phyloP scores from a whole-genome alignment of 2,113 vertebrate species.

The Trogon melanurus region DNA sequence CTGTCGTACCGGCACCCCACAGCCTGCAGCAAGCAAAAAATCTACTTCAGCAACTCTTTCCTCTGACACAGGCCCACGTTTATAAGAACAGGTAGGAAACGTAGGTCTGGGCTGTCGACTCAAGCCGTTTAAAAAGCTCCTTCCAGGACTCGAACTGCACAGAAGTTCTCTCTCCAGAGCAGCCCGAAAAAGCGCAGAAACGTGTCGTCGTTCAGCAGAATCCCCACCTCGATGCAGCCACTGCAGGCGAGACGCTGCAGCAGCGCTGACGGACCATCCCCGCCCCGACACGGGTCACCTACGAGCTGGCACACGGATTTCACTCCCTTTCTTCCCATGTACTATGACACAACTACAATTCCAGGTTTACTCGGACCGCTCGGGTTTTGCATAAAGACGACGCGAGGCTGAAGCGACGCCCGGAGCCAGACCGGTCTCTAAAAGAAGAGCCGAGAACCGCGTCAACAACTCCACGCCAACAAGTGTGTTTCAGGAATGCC shows the following conservation, averaged over 20 bases:
- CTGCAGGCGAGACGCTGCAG: neutral
- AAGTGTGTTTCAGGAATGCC: neutral
- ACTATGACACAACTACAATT: neutral
- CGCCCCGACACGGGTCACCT: neutral
- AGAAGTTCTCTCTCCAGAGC: neutral
- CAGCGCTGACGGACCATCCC: neutral
- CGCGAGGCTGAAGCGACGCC: neutral
- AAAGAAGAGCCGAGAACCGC: neutral
- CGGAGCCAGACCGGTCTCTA: neutral
- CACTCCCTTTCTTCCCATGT: neutral
- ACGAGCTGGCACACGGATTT: neutral
- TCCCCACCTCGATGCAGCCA: neutral
- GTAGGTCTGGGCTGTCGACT: neutral
- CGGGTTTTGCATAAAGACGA: neutral
- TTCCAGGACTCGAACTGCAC: neutral
- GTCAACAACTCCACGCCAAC: fast-evolving
- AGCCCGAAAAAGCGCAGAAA: neutral
- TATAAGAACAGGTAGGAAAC: neutral
- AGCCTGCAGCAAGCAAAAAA: too few relatives aligned
- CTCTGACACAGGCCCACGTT: neutral
- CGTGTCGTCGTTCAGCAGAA: neutral
- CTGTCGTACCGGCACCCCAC: fast-evolving
- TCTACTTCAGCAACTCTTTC: neutral
- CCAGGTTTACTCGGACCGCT: neutral
- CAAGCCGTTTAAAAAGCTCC: neutral